Base-by-base conservation (phyloP, 1,140 invertebrate genomes). In the Drosophila burlai region DNA sequence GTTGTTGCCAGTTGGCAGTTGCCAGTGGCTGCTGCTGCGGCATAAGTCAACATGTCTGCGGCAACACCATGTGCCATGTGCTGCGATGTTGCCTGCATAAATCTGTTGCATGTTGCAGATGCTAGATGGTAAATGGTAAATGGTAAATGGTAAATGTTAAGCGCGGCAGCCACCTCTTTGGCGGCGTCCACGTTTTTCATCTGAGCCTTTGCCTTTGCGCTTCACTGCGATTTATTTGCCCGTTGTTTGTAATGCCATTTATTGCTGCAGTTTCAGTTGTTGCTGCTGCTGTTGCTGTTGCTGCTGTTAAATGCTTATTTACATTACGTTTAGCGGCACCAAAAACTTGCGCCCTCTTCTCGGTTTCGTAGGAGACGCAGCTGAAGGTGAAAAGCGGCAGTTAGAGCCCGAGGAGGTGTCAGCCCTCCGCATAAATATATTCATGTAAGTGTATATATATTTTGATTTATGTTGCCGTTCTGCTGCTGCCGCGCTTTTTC, bases 261-360 rank as follows among this genome's bases (percentile, higher is more conserved):
- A 87, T 86, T 86, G 80, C 63, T 50, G 68, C 54, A 57, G 36
- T 16, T 67, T 38, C 11, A 69, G 63, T 42, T 66, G 63, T 18
- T 59, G 65, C 31, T 73, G 74, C 16, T 52, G 61, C n/a, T 34
- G 31, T 9, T 31, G 49, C 34, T 24, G 13, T 18, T 36, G 69
- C 50, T 87, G 81, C 78, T 84, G 83, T 91, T 91, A 84, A 87
- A 91, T 87, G 87, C 83, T 87, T 91, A 91, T 91, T 91, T 91
- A 91, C 87, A 91, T 87, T 91, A 83, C 89, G 89, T 91, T 91
- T 91, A 91, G 87, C 83, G 89, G 89, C 86, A 85, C 82, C 76
- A 40, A 72, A 77, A 80, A 59, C 29, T 34, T 26, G 63, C 77
- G 66, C 50, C 36, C 36, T 10, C 45, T 45, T 16, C 29, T 26